A percentile compares a stretch with the other conserved stretches of the same genome.
phyloP scores from a whole-genome alignment of 2,888 invertebrate genomes.

The Craniophora ligustri region DNA sequence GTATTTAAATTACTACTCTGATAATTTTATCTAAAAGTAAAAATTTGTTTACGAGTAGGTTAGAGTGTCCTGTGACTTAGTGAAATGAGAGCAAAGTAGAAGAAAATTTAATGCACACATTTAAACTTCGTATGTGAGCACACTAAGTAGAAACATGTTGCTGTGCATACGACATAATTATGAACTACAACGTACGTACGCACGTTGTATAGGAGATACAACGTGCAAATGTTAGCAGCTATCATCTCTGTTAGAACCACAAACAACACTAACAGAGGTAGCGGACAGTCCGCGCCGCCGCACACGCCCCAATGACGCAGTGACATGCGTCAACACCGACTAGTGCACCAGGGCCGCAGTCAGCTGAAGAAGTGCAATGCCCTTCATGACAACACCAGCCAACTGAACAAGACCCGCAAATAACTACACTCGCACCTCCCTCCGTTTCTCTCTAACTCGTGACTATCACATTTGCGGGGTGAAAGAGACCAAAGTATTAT shows the following conservation, averaged over 20 bases:
- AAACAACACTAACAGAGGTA: slow-evolving; percentile 47
- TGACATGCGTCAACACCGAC: slow-evolving; percentile 86
- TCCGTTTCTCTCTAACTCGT: slow-evolving; percentile 36
- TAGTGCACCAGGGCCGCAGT: slow-evolving; percentile 78
- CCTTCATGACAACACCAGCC: slow-evolving; percentile 46
- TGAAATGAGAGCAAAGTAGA: neutral
- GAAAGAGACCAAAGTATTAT: slow-evolving; percentile 54
- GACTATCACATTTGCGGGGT: slow-evolving; percentile 25
- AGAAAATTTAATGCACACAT: neutral
- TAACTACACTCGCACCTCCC: slow-evolving; percentile 38
- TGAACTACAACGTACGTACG: no score
- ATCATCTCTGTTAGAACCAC: slow-evolving; percentile 30
- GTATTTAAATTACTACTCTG: no score
- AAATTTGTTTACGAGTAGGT: no score
- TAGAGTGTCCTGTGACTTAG: no score
- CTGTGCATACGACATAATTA: slow-evolving; percentile 5
- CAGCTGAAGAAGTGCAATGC: slow-evolving; percentile 67
- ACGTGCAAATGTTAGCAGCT: slow-evolving; percentile 33
- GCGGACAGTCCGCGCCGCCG: slow-evolving; percentile 54
- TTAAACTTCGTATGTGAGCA: neutral
- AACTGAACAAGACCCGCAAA: slow-evolving; percentile 32
- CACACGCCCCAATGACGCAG: slow-evolving; percentile 83
- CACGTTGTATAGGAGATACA: no score
- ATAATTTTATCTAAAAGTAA: no score
- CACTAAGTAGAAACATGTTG: slow-evolving; percentile 12